These are phyloP conservation scores for Protobothrops mucrosquamatus DNA, from an alignment of 2,113 vertebrate species.

Conservation along the genomic window DNA sequence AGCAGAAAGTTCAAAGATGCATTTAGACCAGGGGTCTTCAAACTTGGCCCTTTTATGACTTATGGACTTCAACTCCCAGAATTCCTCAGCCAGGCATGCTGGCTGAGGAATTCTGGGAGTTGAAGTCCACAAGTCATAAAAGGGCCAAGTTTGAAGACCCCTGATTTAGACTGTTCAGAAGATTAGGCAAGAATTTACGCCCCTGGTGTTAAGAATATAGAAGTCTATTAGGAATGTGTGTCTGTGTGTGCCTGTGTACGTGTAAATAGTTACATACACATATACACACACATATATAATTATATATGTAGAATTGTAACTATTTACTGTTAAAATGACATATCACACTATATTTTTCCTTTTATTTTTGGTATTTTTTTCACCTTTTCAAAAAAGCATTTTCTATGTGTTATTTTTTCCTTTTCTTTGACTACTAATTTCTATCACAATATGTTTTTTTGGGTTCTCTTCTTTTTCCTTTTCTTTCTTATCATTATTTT, in stretches of 20 bases:
- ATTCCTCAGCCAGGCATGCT: too few species aligned
- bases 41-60: too few species aligned
- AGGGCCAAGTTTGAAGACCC: too few species aligned
- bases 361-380: not conserved
- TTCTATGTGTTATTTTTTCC: not conserved
- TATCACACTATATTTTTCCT: not conserved
- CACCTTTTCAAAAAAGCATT: not conserved
- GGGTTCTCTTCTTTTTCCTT: not conserved
- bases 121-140: too few species aligned
- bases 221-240: too few species aligned
- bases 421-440: not conserved
- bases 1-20: not conserved
- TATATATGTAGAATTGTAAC: not conserved
- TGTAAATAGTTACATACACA: too few species aligned
- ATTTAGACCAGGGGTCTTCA: not conserved
- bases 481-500: not conserved
- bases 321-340: not conserved
- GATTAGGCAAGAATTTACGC: not conserved
- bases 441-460: not conserved
- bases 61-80: too few species aligned
- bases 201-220: not conserved
- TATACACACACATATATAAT: fast-evolving
- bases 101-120: too few species aligned
- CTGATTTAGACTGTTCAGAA: not conserved
- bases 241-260: too few species aligned